Evolutionary conservation across 2,113 vertebrate species (phyloP), one percentile per base, ranked within the genome.

Genomic region (Hippoglossus stenolepis): DNA sequence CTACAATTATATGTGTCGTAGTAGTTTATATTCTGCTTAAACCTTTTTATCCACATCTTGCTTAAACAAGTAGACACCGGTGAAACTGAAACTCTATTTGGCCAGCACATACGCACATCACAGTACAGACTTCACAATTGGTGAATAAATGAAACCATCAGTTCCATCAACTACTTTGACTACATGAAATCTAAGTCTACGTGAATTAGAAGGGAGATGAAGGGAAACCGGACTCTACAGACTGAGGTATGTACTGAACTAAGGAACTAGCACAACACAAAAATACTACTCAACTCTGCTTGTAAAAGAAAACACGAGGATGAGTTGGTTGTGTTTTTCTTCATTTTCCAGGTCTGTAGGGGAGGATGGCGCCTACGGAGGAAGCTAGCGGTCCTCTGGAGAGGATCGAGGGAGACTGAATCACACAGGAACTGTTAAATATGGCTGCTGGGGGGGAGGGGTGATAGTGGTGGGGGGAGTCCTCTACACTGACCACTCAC

Each of bases 401-500:
- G 75, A 73, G 69, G 76, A 66, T 4, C 15, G 72, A 70, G 73
- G 82, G 70, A 84, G 75, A 79, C 73, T 81, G 74, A 70, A 53
- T 81, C 83, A 86, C 71, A 35, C 51, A 43, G 80, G 73, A 79
- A 9, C 51, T 38, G 47, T 28, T 61, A 11, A 1, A 47, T 67
- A 11, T 35, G 59, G 43, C 5, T 54, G 28, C 64, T 84, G 53
- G 14, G 57, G 57, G 14, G 40, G 35, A 10, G 35, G 35, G 35
- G 2, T 38, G 8, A 10, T 38, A 38, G 35, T 38, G 35, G 57
- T 26, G 8, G 67, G 66, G 12, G 60, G 58, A 17, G 14, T 60
- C 58, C 56, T 80, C 86, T 80, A 87, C 82, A 73, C 75, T 64
- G 90, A 85, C 91, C 91, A 99, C 97, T 98, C 97, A 99, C 97